Conservation (phyloP, 2,888 invertebrate species). For the Macrosoma leucophasiata region DNA sequence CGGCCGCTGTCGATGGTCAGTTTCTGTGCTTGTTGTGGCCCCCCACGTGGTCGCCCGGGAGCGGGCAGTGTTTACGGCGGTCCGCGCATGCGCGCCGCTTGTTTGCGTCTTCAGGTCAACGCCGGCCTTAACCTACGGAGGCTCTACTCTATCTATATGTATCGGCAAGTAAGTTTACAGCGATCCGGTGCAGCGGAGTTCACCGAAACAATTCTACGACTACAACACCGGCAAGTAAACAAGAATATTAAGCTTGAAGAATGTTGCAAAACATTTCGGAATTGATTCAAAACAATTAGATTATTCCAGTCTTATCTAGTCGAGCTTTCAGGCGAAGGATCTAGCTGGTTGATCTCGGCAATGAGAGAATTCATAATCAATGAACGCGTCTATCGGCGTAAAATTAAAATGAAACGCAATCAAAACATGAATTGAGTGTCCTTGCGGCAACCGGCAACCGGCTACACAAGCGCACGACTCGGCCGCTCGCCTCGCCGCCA, state of each 20-base stretch:
- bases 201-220: neutral
- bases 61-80: conserved; percentile 61
- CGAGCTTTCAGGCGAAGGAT: no score
- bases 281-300: conserved; percentile 17
- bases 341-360: no score
- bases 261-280: no score
- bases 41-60: conserved; percentile 53
- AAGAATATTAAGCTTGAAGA: no score
- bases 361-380: conserved; percentile 20
- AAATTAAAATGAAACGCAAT: conserved; percentile 32
- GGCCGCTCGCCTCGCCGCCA: no score
- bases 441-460: conserved; percentile 21
- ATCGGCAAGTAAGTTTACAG: conserved; percentile 58
- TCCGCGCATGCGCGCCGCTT: conserved; percentile 63
- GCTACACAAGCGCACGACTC: no score
- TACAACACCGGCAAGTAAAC: no score
- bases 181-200: conserved; percentile 33
- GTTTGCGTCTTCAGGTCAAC: conserved; percentile 67
- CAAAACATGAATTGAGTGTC: conserved; percentile 30
- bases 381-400: conserved; percentile 23
- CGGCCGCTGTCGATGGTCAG: conserved; percentile 66
- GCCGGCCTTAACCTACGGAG: conserved; percentile 64
- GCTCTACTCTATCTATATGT: conserved; percentile 53
- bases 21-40: conserved; percentile 39
- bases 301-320: no score